Conservation (phyloP, 2,888 invertebrate species). For the Odontomyia ornata region DNA sequence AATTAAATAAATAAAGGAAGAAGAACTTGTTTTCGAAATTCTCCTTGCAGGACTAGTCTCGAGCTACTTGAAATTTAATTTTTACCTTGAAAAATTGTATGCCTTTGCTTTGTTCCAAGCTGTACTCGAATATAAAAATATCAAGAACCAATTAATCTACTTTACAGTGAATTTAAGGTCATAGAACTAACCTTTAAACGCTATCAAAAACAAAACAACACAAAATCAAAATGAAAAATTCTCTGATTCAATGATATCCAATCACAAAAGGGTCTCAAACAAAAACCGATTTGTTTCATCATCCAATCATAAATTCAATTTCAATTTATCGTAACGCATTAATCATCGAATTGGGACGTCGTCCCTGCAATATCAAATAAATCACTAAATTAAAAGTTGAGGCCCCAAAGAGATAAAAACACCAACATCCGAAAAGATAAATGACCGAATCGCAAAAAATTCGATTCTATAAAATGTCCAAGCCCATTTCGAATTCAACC, state of each 20-base stretch:
- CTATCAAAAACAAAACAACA: not conserved
- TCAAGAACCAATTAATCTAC: too few relatives aligned
- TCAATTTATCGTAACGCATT: slow-evolving; percentile 4
- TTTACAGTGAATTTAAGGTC: not conserved
- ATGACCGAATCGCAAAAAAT: not conserved
- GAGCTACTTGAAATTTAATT: too few relatives aligned
- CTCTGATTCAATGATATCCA: slow-evolving; percentile 20
- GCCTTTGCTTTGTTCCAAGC: too few relatives aligned
- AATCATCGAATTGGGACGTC: slow-evolving; percentile 27
- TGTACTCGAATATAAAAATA: too few relatives aligned
- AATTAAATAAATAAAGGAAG: too few relatives aligned
- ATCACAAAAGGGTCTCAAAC: not conserved
- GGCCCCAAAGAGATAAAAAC: not conserved
- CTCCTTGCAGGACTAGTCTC: too few relatives aligned
- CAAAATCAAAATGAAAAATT: not conserved
- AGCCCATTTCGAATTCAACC: slow-evolving; percentile 1
- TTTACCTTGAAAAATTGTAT: too few relatives aligned
- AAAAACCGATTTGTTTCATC: not conserved
- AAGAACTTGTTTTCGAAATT: too few relatives aligned
- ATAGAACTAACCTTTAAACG: not conserved
- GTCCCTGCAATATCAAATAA: slow-evolving; percentile 30
- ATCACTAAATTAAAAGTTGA: slow-evolving; percentile 28
- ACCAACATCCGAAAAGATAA: not conserved
- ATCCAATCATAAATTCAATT: slow-evolving; percentile 12
- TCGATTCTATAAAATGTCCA: not conserved